A percentile compares a stretch with the other conserved stretches of the same genome.
Evolutionary conservation across 2,113 vertebrate species (phyloP).

Genomic region (Colossoma macropomum): DNA sequence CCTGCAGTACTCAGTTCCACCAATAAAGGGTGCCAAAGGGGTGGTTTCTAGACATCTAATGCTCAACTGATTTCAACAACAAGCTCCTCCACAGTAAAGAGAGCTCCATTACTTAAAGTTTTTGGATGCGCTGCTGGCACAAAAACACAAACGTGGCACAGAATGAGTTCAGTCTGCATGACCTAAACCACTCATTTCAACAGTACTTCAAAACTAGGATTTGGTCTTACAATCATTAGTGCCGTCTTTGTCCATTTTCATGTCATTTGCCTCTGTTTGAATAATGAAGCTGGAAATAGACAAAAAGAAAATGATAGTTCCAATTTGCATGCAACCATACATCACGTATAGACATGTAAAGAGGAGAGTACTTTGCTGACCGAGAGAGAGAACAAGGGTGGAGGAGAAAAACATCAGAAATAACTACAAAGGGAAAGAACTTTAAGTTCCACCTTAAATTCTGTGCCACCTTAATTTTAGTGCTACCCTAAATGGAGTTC

Average conservation of each 20-base stretch:
- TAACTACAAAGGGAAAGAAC: too few species aligned
- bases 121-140: too few species aligned
- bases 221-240: too few species aligned
- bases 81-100: too few species aligned
- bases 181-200: background rate
- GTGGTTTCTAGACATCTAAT: background rate
- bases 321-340: background rate
- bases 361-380: too few species aligned
- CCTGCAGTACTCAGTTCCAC: background rate
- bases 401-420: background rate
- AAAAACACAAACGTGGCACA: too few species aligned
- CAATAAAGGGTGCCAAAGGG: background rate
- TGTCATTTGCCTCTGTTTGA: background rate
- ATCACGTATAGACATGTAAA: too few species aligned
- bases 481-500: too few species aligned
- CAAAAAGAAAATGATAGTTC: background rate
- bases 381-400: background rate
- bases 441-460: too few species aligned
- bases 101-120: background rate
- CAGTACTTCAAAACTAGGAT: too few species aligned
- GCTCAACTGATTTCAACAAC: too few species aligned
- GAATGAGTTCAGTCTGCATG: background rate
- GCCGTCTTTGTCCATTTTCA: background rate
- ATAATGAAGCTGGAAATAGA: background rate
- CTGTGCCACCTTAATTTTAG: too few species aligned